These are phyloP conservation scores for Doryteuthis pealeii DNA, from an alignment of 1,140 invertebrate species.

Conservation along the genomic window DNA sequence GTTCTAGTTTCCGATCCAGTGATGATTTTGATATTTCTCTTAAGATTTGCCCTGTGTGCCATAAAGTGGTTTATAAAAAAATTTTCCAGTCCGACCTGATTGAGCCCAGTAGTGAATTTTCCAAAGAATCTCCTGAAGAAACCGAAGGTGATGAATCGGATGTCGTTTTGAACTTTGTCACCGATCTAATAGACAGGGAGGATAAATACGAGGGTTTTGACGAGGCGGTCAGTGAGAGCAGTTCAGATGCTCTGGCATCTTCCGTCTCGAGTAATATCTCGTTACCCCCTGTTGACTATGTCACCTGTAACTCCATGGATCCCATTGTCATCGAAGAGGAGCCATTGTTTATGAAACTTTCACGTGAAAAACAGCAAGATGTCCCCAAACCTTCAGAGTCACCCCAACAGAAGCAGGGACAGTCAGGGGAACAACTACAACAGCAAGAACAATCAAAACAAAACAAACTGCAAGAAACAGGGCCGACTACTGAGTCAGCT, in stretches of 20 bases:
- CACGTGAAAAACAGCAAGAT: neutral
- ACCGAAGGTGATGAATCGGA: constrained; percentile 18
- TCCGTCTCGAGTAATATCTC: neutral
- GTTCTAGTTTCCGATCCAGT: neutral
- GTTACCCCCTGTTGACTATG: neutral
- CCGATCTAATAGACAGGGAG: constrained; percentile 28
- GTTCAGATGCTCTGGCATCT: neutral
- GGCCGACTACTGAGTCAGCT: neutral
- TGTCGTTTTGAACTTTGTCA: constrained; percentile 31
- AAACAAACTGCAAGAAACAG: neutral
- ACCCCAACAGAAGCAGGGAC: neutral
- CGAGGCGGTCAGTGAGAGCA: neutral
- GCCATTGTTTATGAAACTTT: neutral
- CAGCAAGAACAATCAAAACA: neutral
- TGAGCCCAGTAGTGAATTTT: neutral
- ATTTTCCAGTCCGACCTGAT: neutral
- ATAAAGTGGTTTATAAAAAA: constrained; percentile 4
- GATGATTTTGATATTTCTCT: neutral
- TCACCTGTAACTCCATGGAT: neutral
- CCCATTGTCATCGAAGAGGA: neutral
- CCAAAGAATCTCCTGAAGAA: neutral
- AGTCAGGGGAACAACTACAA: neutral
- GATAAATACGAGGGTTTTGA: neutral
- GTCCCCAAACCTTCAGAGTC: neutral
- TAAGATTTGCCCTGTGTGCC: neutral